These are phyloP conservation scores for Drosophila pruinosa DNA, from an alignment of 1,140 invertebrate species.

Conservation along the genomic window DNA sequence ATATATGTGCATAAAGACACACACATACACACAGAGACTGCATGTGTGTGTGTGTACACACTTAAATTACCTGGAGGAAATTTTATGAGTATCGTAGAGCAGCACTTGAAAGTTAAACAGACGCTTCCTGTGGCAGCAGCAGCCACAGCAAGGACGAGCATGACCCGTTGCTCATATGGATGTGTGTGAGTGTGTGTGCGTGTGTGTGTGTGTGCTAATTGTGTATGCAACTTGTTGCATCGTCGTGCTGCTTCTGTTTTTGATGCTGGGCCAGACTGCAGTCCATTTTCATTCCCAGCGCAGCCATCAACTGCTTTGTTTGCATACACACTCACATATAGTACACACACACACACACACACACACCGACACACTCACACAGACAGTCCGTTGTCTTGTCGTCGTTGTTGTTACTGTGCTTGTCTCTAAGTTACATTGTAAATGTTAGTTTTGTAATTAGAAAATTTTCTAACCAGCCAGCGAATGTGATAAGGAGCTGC, in stretches of 20 bases:
- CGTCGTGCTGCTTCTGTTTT: constrained; percentile 41
- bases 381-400: neutral
- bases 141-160: constrained; percentile 2
- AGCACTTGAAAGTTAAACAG: constrained; percentile 78
- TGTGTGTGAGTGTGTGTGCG: constrained; percentile 14
- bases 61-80: constrained; percentile 77
- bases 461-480: constrained; percentile 70
- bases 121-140: constrained; percentile 56
- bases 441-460: constrained; percentile 81
- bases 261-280: neutral
- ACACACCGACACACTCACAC: neutral
- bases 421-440: constrained; percentile 73
- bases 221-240: constrained; percentile 79
- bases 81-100: constrained; percentile 76
- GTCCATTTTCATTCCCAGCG: constrained; percentile 9
- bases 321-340: constrained; percentile 27
- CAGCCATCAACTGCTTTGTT: constrained; percentile 34
- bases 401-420: constrained; percentile 30
- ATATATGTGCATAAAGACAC: constrained; percentile 9
- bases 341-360: constrained; percentile 21
- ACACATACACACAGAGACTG: neutral
- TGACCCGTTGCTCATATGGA: constrained; percentile 13
- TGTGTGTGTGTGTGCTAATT: constrained; percentile 65
- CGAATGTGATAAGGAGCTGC: constrained; percentile 35
- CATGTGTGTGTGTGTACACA: neutral